phyloP scores from a whole-genome alignment of 2,113 vertebrate species.

The Recurvirostra avosetta region DNA sequence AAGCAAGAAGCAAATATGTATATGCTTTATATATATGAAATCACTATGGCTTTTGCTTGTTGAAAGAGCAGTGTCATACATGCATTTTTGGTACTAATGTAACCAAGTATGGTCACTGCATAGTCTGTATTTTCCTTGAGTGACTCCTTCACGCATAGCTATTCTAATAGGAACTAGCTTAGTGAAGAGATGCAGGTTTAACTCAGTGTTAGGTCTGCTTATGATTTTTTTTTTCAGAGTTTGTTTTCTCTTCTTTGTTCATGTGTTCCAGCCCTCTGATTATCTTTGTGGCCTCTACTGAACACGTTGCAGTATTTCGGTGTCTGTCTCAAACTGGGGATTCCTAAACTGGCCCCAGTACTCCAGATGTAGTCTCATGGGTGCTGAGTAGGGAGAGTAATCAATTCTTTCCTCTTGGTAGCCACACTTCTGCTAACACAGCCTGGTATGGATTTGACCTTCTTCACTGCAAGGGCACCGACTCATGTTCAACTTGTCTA shows the following conservation, averaged over 20 bases:
- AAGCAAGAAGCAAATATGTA: not conserved
- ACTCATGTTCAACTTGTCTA: not conserved
- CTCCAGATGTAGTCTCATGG: not conserved
- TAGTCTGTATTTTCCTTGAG: not conserved
- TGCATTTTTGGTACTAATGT: not conserved
- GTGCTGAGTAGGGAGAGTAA: not conserved
- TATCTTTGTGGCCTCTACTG: not conserved
- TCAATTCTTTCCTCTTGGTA: not conserved
- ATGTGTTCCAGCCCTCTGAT: not conserved
- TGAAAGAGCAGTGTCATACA: not conserved
- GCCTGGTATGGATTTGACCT: not conserved
- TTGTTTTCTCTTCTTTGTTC: not conserved
- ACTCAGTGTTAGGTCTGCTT: not conserved
- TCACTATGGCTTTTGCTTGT: fast-evolving
- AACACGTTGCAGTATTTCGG: not conserved
- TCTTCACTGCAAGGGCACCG: not conserved
- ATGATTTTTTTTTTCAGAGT: not conserved
- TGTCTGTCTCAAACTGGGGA: not conserved
- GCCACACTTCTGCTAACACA: not conserved
- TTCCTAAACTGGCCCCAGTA: too few relatives aligned
- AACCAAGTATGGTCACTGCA: not conserved
- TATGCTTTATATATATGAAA: not conserved
- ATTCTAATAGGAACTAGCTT: not conserved
- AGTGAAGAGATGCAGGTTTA: not conserved
- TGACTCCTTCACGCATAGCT: not conserved